Conservation (phyloP, 2,113 vertebrate species). For the Phalacrocorax aristotelis region DNA sequence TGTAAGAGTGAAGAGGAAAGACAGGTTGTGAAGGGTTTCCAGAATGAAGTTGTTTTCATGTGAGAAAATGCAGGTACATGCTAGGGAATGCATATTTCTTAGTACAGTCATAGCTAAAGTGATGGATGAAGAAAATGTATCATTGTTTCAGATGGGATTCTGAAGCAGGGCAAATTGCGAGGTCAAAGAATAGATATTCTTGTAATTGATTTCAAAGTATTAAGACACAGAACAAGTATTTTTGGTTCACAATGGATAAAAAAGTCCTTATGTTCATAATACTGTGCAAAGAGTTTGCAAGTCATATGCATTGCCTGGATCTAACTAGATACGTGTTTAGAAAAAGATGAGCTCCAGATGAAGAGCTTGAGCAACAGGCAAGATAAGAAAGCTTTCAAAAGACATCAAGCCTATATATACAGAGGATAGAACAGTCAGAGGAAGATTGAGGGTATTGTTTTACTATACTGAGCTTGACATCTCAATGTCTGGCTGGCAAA, state of each 20-base stretch:
- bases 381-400: slow-evolving; percentile 32
- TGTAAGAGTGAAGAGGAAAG: not conserved
- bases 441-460: slow-evolving; percentile 19
- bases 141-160: not conserved
- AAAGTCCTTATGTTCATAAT: not conserved
- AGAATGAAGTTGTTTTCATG: not conserved
- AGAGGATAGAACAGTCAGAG: not conserved
- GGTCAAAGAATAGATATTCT: not conserved
- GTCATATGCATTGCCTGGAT: not conserved
- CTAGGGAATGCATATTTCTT: not conserved
- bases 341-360: slow-evolving; percentile 35
- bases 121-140: not conserved
- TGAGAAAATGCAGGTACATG: not conserved
- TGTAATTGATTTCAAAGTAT: not conserved
- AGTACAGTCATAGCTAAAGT: not conserved
- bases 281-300: not conserved
- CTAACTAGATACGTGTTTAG: not conserved
- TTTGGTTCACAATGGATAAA: not conserved
- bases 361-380: not conserved
- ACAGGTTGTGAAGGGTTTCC: not conserved
- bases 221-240: not conserved
- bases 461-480: not conserved
- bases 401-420: not conserved
- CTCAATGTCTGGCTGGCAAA: slow-evolving; percentile 17
- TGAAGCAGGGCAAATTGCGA: not conserved